A percentile compares a stretch with the other conserved stretches of the same genome.
Evolutionary conservation across 2,113 vertebrate genomes (phyloP).

Genomic region (Ia io): DNA sequence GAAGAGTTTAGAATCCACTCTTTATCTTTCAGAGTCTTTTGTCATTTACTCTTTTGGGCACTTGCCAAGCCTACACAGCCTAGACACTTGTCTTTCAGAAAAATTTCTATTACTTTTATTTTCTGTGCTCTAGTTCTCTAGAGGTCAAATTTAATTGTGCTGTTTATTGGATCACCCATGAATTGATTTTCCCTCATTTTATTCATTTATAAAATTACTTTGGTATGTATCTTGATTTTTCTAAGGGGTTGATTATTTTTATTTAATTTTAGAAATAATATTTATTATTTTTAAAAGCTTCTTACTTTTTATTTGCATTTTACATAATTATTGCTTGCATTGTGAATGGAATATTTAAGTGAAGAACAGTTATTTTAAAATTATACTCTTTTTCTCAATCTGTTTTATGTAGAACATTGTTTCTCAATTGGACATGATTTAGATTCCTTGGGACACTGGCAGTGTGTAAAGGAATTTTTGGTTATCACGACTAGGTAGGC

Average conservation of each 20-base stretch:
- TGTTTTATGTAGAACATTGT: neutral
- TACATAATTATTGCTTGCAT: neutral
- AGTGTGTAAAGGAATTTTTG: neutral
- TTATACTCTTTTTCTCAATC: neutral
- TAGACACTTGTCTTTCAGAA: neutral
- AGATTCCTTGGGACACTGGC: neutral
- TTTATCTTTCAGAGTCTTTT: neutral
- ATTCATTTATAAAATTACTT: neutral
- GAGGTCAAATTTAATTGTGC: neutral
- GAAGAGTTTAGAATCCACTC: neutral
- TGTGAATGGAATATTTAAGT: neutral
- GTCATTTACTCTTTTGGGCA: neutral
- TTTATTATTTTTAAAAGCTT: neutral
- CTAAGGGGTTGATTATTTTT: neutral
- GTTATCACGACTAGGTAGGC: neutral
- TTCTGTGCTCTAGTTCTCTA: neutral
- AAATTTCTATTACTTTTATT: neutral
- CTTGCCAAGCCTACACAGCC: neutral
- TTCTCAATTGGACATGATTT: neutral
- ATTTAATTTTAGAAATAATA: neutral
- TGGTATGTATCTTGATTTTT: neutral
- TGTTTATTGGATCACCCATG: neutral
- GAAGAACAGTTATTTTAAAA: neutral
- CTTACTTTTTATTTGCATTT: neutral
- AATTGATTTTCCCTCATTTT: neutral